Base-by-base conservation (phyloP, 2,113 vertebrate genomes). In the Brachypteracias leptosomus region DNA sequence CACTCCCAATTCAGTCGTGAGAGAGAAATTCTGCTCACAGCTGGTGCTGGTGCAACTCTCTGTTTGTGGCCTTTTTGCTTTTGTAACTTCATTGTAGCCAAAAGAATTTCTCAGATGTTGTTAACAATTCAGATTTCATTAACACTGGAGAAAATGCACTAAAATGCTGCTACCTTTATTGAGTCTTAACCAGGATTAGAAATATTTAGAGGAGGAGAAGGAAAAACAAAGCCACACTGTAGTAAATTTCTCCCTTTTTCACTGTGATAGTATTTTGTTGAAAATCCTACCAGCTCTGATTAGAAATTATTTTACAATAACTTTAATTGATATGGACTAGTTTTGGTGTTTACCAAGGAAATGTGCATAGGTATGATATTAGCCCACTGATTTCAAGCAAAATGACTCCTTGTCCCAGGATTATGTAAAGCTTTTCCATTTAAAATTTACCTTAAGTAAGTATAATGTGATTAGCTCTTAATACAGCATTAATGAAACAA, bases 401-500 rank as follows among this genome's bases (percentile, higher is more conserved):
- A 93, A 89, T 49, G 58, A 61, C 47, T 84, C 14, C 25, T 89
- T 94, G 63, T 49, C 59, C 20, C 7, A 55, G 58, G 38, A 82
- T 85, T 94, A 94, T 20, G 21, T 52, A 72, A 72, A 78, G 31
- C 29, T 88, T 88, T 93, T 68, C 49, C 20, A 76, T 75, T 89
- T 76, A 80, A 75, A 85, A 47, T 72, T 82, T 77, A 52, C 24
- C 6, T 15, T 79, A 59, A 74, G 38, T 62, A 84, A 68, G 17
- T 67, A 65, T 72, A 91, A 88, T 61, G 44, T 61, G 46, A 93
- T 95, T 91, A 85, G 38, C 25, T 75, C 36, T 90, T 92, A 93
- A 72, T 74, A 63, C 40, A 68, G 46, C 49, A 85, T 65, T 92
- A 90, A 78, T 70, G 20, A 87, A 89, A 57, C 40, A 88, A 54